Percentiles rank a stretch among this genome's conserved stretches.
Evolutionary conservation across 2,113 vertebrate genomes (phyloP).

Genomic region (Tinamus guttatus): DNA sequence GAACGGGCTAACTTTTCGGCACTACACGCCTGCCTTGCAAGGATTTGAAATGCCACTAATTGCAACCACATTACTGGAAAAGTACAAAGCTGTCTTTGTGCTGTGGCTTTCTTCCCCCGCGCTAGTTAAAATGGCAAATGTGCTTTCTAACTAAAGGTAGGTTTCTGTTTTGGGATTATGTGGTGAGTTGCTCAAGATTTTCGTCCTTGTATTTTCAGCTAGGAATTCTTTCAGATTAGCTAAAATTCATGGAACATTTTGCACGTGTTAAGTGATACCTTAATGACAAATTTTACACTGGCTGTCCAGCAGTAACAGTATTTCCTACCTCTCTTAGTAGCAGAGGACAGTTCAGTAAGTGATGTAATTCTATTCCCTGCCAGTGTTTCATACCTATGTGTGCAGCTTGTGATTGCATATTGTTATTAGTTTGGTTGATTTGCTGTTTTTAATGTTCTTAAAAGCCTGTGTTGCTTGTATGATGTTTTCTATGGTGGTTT

Average conservation of each 20-base stretch:
- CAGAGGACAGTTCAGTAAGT: background rate
- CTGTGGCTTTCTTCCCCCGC: constrained; percentile 8
- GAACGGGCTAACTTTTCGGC: background rate
- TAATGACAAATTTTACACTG: background rate
- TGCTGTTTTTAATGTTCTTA: constrained; percentile 8
- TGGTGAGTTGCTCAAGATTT: background rate
- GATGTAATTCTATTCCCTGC: background rate
- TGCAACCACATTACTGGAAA: constrained; percentile 28
- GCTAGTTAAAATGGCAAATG: constrained; percentile 49
- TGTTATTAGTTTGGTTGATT: background rate
- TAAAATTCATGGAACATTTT: background rate
- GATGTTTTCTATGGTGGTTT: constrained; percentile 23
- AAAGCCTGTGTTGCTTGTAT: constrained; percentile 4
- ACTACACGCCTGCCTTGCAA: background rate
- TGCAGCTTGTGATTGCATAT: background rate
- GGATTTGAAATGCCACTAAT: constrained; percentile 48
- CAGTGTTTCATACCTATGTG: background rate
- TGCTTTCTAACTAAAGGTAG: constrained; percentile 30
- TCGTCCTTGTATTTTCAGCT: background rate
- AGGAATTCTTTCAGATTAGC: background rate
- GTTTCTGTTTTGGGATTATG: background rate
- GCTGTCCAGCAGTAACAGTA: background rate
- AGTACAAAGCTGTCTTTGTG: constrained; percentile 64
- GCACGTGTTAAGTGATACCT: background rate
- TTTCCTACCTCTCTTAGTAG: background rate